Base-by-base conservation (phyloP, 2,888 invertebrate genomes). In the Eremobia ochroleuca region DNA sequence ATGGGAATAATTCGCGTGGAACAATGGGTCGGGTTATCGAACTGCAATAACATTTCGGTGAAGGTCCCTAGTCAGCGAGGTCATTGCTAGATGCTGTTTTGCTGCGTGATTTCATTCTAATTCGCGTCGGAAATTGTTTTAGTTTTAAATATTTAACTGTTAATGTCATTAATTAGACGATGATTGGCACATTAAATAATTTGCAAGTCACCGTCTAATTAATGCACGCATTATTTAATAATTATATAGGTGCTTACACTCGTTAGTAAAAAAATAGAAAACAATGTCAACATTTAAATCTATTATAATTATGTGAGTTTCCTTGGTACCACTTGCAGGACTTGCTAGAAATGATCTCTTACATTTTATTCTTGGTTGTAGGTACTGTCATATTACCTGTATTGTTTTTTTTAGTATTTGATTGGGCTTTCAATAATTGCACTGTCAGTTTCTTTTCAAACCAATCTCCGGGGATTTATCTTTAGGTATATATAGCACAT, bases 1-100 rank as follows among this genome's bases (percentile, higher is more conserved):
- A 95, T 95, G 90, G 94, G 93, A 95, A 93, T 94, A 93, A 94
- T 94, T 93, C 93, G 93, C 92, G 88, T 90, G 90, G 92, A 95
- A 96, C 96, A 96, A 96, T 95, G 93, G 92, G 78, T 82, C 81
- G 92, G 96, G 96, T 96, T 93, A 93, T 94, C 92, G 96, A 94
- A 94, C 96, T 93, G 84, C 87, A 93, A 89, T 96, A 96, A 93
- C 96, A 96, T 96, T 96, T 96, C 89, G 94, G 94, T 93, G 96
- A 96, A 96, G 96, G 96, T 95, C 94, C 93, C 93, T 92, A 94
- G 93, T 92, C 84, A 81, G 43, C 95, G 95, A 96, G 96, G 96
- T 92, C 94, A 90, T 78, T 84, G 81, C 89, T 92, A 90, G 90
- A 92, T 88, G 83, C 89, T 90, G 90, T 88, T 90, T 90, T 86